Base-by-base conservation (phyloP, 2,797 vertebrate species). In the Sitta carolinensis region DNA sequence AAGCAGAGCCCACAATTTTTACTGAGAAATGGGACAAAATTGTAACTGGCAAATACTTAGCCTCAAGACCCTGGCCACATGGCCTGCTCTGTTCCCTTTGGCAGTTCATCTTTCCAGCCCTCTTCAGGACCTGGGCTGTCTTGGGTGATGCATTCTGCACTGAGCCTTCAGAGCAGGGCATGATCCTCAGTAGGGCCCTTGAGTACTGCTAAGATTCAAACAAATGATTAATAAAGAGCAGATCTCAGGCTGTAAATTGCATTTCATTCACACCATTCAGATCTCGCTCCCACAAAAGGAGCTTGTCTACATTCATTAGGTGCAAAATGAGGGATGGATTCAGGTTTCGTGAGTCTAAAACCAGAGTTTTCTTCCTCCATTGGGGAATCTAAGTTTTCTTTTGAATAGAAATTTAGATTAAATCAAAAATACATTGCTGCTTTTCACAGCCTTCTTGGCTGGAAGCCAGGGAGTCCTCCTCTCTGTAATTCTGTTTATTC, bases 221-320 rank as follows among this genome's bases (percentile, higher is more conserved):
- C 75, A 94, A 95, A 93, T 93, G 55, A 94, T 91, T 96, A 96
- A 96, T 95, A 94, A 94, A 96, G 92, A 94, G 89, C 84, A 96
- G 92, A 95, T 88, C 83, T 55, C 45, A 81, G 48, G 51, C 73
- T 93, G 54, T 64, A 93, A 96, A 93, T 91, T 91, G 55, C 73
- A 76, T 87, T 94, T 96, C 91, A 92, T 96, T 94, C 93, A 89
- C 94, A 93, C 87, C 27, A 69, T 87, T 89, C 89, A 87, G 58
- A 81, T 84, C 42, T 94, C 1, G 9, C 29, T 94, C 73, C 69
- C 82, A 91, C 89, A 92, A 93, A 94, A 92, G 5, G 19, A 85
- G 36, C 73, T 78, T 95, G 94, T 96, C 96, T 83, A 47, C 73
- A 76, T 89, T 92, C 64, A 93, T 97, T 96, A 95, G 73, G 40